Percentiles rank a stretch among this genome's conserved stretches.
phyloP scores from a whole-genome alignment of 1,140 invertebrate species.

The Acyrthosiphon pisum region DNA sequence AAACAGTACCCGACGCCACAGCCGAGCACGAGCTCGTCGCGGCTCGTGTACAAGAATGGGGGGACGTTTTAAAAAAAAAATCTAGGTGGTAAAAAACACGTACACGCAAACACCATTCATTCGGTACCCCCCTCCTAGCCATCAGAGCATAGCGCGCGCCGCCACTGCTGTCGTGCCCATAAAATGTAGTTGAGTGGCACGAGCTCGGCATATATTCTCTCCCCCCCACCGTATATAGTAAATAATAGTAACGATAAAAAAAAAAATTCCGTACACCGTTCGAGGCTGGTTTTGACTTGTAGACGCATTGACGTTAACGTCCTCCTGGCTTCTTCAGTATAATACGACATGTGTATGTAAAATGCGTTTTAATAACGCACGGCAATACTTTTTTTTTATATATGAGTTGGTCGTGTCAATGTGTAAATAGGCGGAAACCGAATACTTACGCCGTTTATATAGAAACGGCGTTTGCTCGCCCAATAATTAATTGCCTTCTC shows the following conservation, averaged over 20 bases:
- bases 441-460: not conserved
- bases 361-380: not conserved
- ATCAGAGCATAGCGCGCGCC: not conserved
- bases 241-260: conserved; percentile 27
- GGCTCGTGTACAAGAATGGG: conserved; percentile 48
- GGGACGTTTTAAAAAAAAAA: conserved; percentile 39
- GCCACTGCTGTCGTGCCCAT: not conserved
- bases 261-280: conserved; percentile 2
- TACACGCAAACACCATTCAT: conserved; percentile 33
- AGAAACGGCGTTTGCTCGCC: not conserved
- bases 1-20: conserved; percentile 38
- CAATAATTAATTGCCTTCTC: not conserved
- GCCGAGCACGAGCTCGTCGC: conserved; percentile 33
- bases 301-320: conserved; percentile 19
- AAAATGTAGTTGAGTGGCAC: conserved; percentile 39
- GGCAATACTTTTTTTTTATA: not conserved
- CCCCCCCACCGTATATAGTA: not conserved
- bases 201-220: conserved; percentile 24
- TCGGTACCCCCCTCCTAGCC: not conserved
- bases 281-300: not conserved
- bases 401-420: not conserved
- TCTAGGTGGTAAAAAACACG: conserved; percentile 55
- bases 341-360: not conserved
- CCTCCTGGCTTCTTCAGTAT: not conserved
- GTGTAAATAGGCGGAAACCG: not conserved